Evolutionary conservation across 2,888 invertebrate genomes (phyloP), one percentile per base, ranked within the genome.

Genomic region (Thymelicus acteon): DNA sequence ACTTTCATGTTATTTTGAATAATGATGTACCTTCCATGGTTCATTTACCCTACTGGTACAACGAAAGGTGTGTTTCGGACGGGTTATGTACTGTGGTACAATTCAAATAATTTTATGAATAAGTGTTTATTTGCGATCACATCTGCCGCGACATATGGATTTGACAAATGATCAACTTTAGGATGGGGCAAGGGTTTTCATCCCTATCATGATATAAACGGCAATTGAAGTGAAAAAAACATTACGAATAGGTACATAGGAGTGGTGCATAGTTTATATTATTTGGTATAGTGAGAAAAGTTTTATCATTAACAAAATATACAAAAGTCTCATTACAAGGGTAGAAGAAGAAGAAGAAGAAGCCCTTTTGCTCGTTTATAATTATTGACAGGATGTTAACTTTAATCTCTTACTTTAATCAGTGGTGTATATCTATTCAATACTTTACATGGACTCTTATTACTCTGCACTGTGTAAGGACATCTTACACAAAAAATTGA

Each of bases 81-180:
- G 88, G 88, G 87, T 90, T 89, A 74, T 71, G 67, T 72, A 31
- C 24, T 72, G 63, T 60, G 57, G 67, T 60, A 72, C 69, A 73
- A 73, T 74, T 67, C 68, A 75, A 75, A 75, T 71, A 73, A 63
- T 75, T 80, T 80, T 77, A 77, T 79, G 78, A 83, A 81, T 83
- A 82, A 81, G 87, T 90, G 90, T 88, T 90, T 87, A 89, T 90
- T 89, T 85, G 86, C 77, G 75, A 84, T 83, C 69, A 74, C 90
- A 90, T 90, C 90, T 90, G 90, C 85, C 71, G 57, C 44, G 64
- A 65, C 71, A 75, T 79, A 79, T 74, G 64, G 31, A 54, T 65
- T 65, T 80, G 76, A 75, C 65, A 75, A 72, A 77, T 73, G 75
- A 71, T 73, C 44, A 61, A 68, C 47, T 54, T 60, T 60, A 44